phyloP scores from a whole-genome alignment of 1,140 invertebrate genomes.

The Centruroides sculpturatus region DNA sequence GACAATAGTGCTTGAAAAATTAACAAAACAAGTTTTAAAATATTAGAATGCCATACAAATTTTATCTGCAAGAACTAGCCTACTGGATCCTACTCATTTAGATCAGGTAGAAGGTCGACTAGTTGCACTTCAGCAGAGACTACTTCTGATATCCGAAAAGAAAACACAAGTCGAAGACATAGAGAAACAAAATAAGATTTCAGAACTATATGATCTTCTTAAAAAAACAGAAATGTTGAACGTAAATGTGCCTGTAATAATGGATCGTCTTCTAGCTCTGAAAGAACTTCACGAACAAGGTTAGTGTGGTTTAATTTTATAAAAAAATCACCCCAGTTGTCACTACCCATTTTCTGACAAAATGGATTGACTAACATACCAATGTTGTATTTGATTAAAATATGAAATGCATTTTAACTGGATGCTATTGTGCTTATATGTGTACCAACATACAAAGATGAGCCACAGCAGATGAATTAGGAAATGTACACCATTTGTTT shows the following conservation, averaged over 20 bases:
- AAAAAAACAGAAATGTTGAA: slow-evolving; percentile 67
- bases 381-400: too few relatives aligned
- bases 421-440: too few relatives aligned
- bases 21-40: too few relatives aligned
- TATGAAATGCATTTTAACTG: too few relatives aligned
- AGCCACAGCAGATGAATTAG: too few relatives aligned
- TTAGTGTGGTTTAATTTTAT: slow-evolving; percentile 25
- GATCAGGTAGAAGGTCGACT: slow-evolving; percentile 67
- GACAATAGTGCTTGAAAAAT: too few relatives aligned
- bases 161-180: slow-evolving; percentile 47
- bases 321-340: too few relatives aligned
- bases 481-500: too few relatives aligned
- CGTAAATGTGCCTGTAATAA: slow-evolving; percentile 57
- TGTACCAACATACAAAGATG: too few relatives aligned
- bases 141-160: slow-evolving; percentile 57
- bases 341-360: too few relatives aligned
- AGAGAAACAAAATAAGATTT: slow-evolving; percentile 61
- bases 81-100: slow-evolving; percentile 64
- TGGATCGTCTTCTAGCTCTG: slow-evolving; percentile 65
- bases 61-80: slow-evolving; percentile 53
- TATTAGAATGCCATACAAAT: slow-evolving; percentile 49
- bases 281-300: slow-evolving; percentile 79
- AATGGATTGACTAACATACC: too few relatives aligned
- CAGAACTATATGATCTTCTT: slow-evolving; percentile 68
- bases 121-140: slow-evolving; percentile 50